A percentile compares a stretch with the other conserved stretches of the same genome.
Evolutionary conservation across 2,888 invertebrate species (phyloP).

Genomic region (Protodeltote pygarga): DNA sequence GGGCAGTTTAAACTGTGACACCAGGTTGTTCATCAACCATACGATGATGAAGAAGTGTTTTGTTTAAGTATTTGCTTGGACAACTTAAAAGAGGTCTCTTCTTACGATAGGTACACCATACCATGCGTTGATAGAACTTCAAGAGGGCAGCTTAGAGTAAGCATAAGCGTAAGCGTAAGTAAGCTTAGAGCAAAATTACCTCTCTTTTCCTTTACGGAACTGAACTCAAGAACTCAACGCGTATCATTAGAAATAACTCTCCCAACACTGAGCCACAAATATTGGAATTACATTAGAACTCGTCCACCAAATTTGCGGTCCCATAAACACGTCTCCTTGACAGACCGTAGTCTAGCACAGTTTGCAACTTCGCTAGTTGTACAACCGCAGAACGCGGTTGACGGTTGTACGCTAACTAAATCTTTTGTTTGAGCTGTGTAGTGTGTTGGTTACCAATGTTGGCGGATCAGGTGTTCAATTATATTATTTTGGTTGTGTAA

Average conservation of each 20-base stretch:
- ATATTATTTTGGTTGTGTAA: not conserved
- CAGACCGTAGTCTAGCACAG: constrained; percentile 32
- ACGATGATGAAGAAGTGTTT: no score
- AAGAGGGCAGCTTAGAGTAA: no score
- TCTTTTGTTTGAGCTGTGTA: constrained; percentile 29
- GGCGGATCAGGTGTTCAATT: constrained; percentile 6
- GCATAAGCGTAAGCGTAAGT: no score
- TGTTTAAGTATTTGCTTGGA: no score
- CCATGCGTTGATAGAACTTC: no score
- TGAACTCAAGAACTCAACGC: not conserved
- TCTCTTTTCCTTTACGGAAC: not conserved
- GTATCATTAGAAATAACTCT: constrained; percentile 12
- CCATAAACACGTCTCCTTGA: constrained; percentile 59
- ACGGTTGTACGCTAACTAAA: constrained; percentile 23
- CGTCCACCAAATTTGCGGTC: constrained; percentile 52
- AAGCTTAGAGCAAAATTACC: no score
- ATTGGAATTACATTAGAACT: constrained; percentile 39
- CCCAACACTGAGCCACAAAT: constrained; percentile 20
- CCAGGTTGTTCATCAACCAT: no score
- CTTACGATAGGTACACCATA: no score
- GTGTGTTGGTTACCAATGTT: constrained; percentile 18
- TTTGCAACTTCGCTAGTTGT: constrained; percentile 52
- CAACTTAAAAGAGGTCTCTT: no score
- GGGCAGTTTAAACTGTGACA: no score
- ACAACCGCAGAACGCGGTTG: constrained; percentile 28